Evolutionary conservation across 2,113 vertebrate species (phyloP).

Genomic region (Mirza zaza): DNA sequence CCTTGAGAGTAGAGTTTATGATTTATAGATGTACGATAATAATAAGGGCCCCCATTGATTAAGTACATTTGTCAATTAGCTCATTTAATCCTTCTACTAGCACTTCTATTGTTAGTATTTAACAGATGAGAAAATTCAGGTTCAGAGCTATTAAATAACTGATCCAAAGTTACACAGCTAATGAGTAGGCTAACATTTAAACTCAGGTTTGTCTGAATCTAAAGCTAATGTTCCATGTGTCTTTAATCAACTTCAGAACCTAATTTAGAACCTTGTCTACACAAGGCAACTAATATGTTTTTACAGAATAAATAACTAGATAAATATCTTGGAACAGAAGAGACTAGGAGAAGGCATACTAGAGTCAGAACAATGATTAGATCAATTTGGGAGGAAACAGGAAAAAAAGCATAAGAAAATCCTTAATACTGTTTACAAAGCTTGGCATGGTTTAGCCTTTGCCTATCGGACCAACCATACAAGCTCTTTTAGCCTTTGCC

Average conservation of each 20-base stretch:
- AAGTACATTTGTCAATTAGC: neutral
- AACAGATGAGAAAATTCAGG: neutral
- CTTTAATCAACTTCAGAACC: neutral
- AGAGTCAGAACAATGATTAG: neutral
- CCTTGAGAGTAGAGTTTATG: neutral
- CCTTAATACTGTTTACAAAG: neutral
- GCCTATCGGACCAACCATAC: neutral
- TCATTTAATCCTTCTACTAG: conserved; percentile 7
- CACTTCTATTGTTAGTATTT: neutral
- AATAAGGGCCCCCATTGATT: neutral
- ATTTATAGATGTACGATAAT: neutral
- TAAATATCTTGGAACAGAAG: neutral
- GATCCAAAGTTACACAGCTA: neutral
- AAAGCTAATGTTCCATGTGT: neutral
- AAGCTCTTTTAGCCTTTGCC: neutral
- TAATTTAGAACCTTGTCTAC: neutral
- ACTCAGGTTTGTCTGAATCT: neutral
- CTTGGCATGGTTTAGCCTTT: neutral
- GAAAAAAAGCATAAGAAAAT: neutral
- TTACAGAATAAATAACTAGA: neutral
- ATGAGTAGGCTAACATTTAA: neutral
- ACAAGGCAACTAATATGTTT: neutral
- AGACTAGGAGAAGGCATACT: neutral
- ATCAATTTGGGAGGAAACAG: neutral
- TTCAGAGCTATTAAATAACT: neutral